Base-by-base conservation (phyloP, 2,888 invertebrate genomes). In the Euclidia mi region DNA sequence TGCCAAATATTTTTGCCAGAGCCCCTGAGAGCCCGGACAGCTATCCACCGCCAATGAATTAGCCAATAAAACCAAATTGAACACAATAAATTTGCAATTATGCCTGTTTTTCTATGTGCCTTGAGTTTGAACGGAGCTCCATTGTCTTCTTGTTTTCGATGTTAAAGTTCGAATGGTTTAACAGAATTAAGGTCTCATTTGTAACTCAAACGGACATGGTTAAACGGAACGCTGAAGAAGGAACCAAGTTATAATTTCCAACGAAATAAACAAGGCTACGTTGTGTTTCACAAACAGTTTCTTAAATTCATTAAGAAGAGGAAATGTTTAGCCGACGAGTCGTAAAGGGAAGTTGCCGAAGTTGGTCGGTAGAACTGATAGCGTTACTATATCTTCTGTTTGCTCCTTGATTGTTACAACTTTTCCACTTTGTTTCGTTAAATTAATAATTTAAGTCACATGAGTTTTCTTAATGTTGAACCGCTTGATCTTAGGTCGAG, bases 41-140 rank as follows among this genome's bases (percentile, higher is more conserved):
- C 81, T 66, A 85, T 85, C 87, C 82, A 82, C 84, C 82, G 85
- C 84, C 91, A 88, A 91, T 89, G 91, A 92, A 93, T 93, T 92
- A 92, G 89, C 89, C 89, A 89, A 93, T 93, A 93, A 92, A 93
- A 90, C 85, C 88, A 91, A 92, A 93, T 93, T 92, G 92, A 87
- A 89, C 83, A 84, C 88, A 91, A 92, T 93, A 93, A 92, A 92
- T 91, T 88, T 84, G 66, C 84, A 87, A 89, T 89, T 88, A 88
- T 81, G 80, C 76, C 81, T 86, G 85, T 88, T 89, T 91, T 90
- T 89, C 84, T 85, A 82, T 88, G 88, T 81, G 64, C 77, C 68
- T 78, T 78, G 74, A 78, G 69, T 77, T 79, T 55, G 71, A 40
- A 56, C 60, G 65, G 75, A 68, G 65, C 65, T 63, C 58, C 67